Base-by-base conservation (phyloP, 2,113 vertebrate species). In the Semicossyphus pulcher region DNA sequence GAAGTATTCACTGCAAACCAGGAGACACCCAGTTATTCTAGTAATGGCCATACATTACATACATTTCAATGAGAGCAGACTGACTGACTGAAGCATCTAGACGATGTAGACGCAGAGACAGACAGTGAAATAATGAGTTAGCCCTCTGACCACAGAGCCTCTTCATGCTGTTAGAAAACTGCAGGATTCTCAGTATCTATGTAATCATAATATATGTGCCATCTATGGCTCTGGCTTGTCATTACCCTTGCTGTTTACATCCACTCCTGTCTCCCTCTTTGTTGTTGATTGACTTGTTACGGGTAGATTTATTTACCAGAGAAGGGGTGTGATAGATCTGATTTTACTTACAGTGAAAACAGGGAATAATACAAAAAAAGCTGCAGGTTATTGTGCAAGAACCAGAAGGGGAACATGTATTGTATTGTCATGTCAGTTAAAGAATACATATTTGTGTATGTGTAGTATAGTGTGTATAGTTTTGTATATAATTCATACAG, bases 51-150 rank as follows among this genome's bases (percentile, higher is more conserved):
- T 48, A 15, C 36, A 58, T 70, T 67, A 28, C 49, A 36, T 61
- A 45, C 28, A 49, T 79, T 57, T 80, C 25, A 57, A 34, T 41
- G 12, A 9, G 36, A 64, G 45, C 60, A 78, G 63, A 77, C 74
- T 52, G 56, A 53, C 73, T 81, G 78, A 68, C 60, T 78, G 28
- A 65, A 66, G 47, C 54, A 23, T 65, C 42, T 48, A 59, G 23
- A 72, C 58, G 64, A 60, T 60, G 6, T 41, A 53, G 73, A 80
- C 45, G 34, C 4, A 10, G 53, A 77, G 69, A 72, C 54, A 64
- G 49, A 67, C 70, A 37, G 59, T 37, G 37, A 76, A 81, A 56
- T 80, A 59, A 86, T 82, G 67, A 87, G 61, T 78, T 85, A 53
- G 41, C 39, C 66, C 67, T 31, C 37, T 8, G 36, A 84, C 82